Conservation (phyloP, 2,797 vertebrate genomes). For the Alauda arvensis region DNA sequence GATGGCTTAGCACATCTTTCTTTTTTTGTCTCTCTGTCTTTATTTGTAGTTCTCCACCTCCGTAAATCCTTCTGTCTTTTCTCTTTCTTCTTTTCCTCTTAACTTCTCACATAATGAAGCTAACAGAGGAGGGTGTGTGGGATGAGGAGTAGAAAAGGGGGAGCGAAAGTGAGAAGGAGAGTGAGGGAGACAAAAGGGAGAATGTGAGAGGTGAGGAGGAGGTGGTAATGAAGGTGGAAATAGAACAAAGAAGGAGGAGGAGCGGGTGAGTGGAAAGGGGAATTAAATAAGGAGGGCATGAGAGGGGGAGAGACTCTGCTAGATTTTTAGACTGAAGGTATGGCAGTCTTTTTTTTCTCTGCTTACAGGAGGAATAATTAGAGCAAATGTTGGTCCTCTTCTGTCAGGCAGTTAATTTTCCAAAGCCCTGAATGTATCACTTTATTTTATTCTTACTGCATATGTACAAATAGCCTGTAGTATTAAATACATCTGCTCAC, state of each 20-base stretch:
- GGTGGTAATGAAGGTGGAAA: slow-evolving; percentile 56
- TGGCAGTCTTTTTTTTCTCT: not conserved
- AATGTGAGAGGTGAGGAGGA: slow-evolving; percentile 52
- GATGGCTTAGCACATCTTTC: slow-evolving; percentile 44
- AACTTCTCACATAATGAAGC: slow-evolving; percentile 21
- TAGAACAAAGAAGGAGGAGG: slow-evolving; percentile 55
- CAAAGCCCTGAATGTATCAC: not conserved
- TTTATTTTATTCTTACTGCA: not conserved
- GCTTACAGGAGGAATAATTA: slow-evolving; percentile 1
- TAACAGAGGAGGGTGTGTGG: slow-evolving; percentile 57
- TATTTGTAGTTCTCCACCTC: slow-evolving; percentile 53
- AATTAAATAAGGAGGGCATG: slow-evolving; percentile 26
- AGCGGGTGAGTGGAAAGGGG: not conserved
- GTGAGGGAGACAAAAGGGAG: slow-evolving; percentile 51
- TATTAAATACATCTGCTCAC: not conserved
- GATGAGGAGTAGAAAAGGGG: slow-evolving; percentile 43
- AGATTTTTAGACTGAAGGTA: not conserved
- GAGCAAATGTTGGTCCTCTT: slow-evolving; percentile 21
- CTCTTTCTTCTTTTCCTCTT: slow-evolving; percentile 45
- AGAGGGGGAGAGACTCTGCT: not conserved
- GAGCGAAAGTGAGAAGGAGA: slow-evolving; percentile 21
- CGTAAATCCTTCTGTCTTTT: slow-evolving; percentile 52
- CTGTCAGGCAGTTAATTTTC: not conserved
- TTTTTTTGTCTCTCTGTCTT: slow-evolving; percentile 35
- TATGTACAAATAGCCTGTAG: not conserved